Evolutionary conservation across 1,140 invertebrate species (phyloP).

Genomic region (Leptopilina boulardi): DNA sequence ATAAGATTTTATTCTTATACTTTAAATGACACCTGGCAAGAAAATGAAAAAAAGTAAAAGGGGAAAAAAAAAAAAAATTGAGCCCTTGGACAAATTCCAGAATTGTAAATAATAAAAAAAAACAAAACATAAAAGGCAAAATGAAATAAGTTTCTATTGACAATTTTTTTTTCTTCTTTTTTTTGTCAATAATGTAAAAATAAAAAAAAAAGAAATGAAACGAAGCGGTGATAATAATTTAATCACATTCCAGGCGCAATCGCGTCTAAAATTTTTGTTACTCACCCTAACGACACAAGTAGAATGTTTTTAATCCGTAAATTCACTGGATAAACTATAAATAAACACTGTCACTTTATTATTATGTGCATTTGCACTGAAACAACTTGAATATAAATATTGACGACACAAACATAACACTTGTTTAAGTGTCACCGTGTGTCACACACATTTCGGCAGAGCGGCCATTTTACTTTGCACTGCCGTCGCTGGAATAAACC

Average conservation of each 20-base stretch:
- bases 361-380: slow-evolving; percentile 54
- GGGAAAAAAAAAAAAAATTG: background rate
- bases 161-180: background rate
- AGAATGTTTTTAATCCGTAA: slow-evolving; percentile 24
- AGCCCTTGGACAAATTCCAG: background rate
- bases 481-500: slow-evolving; percentile 2
- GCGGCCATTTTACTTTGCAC: slow-evolving; percentile 63
- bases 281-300: background rate
- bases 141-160: no score
- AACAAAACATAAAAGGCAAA: no score
- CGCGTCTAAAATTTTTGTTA: slow-evolving; percentile 26
- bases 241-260: slow-evolving; percentile 20
- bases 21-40: slow-evolving; percentile 1
- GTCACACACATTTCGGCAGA: slow-evolving; percentile 58
- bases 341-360: slow-evolving; percentile 46
- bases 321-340: slow-evolving; percentile 38
- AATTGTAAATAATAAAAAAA: slow-evolving; percentile 2
- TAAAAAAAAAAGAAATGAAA: no score
- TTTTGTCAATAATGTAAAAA: no score
- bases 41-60: no score
- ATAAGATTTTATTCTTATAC: background rate
- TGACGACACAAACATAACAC: slow-evolving; percentile 53
- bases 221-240: background rate
- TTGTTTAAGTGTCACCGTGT: slow-evolving; percentile 50
- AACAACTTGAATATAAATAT: slow-evolving; percentile 43